Evolutionary conservation across 2,888 invertebrate genomes (phyloP), one percentile per base, ranked within the genome.

Genomic region (Steinernema carpocapsae): DNA sequence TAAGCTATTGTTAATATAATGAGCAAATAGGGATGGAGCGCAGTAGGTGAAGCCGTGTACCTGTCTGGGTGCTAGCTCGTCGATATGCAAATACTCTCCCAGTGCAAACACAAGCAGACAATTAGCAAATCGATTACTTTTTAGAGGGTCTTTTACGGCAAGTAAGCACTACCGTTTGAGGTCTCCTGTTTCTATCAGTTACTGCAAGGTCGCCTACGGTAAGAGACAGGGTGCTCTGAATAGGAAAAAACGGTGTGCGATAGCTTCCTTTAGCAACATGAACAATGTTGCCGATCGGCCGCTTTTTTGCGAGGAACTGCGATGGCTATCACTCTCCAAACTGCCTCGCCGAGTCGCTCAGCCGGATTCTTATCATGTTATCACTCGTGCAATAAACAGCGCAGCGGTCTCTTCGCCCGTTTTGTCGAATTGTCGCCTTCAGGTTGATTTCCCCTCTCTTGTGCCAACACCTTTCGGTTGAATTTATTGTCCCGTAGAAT

Each of bases 361-460:
- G 17, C 22, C 64, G 32, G 17, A 64, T 64, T 64, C 64, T 64
- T 64, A 64, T 64, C 64, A 32, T 26, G 64, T 64, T 64, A 64
- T 64, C 64, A 64, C 64, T 64, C 32, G 19, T 64, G 64, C 64
- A 64, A 64, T 64, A 64, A 32, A 64, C 64, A 64, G 64, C 64
- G 64, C 64, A 64, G 64, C 64, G 29, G 29, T 32, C 29, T 29
- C 6, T 14, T n/a, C 26, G 56, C 64, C 19, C 64, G 64, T 12
- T 64, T 32, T 26, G 64, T 14, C 32, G 17, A 64, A n/a, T 17
- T 29, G 17, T 26, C 64, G 56, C 56, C 26, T 64, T 32, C 64
- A 64, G 29, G 32, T 64, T 64, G 64, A 64, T 17, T 64, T n/a
- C 37, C 26, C 17, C n/a, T 29, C 32, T 12, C 17, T 32, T 64